Conservation (phyloP, 1,140 invertebrate genomes). For the Chrysopa pallens region DNA sequence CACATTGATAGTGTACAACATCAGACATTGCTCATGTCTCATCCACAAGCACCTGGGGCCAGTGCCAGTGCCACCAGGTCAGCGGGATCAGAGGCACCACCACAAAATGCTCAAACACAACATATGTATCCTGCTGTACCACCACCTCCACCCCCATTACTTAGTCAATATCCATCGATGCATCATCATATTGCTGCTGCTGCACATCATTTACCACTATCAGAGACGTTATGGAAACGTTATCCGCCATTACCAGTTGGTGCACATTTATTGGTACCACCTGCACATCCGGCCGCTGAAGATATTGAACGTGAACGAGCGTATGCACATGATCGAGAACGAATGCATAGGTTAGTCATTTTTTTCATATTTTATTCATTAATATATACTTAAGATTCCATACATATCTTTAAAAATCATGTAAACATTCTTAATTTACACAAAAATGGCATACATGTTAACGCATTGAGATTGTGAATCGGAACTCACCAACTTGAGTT, state of each 20-base stretch:
- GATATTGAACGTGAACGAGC: slow-evolving; percentile 39
- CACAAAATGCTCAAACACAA: slow-evolving; percentile 9
- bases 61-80: slow-evolving; percentile 10
- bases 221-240: slow-evolving; percentile 20
- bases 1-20: slow-evolving; percentile 34
- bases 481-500: no score
- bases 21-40: slow-evolving; percentile 30
- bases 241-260: slow-evolving; percentile 22
- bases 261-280: slow-evolving; percentile 24
- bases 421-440: no score
- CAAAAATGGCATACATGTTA: no score
- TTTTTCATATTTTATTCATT: no score
- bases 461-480: no score
- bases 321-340: slow-evolving; percentile 17
- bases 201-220: slow-evolving; percentile 22
- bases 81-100: slow-evolving; percentile 10
- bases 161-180: slow-evolving; percentile 15
- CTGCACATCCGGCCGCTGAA: slow-evolving; percentile 25
- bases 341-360: slow-evolving; percentile 12
- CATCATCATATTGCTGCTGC: slow-evolving; percentile 14
- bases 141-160: slow-evolving; percentile 13
- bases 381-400: no score
- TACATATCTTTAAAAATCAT: no score
- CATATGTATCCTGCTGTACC: slow-evolving; percentile 10
- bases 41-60: slow-evolving; percentile 19